These are phyloP conservation scores for Drosophila littoralis DNA, from an alignment of 1,140 invertebrate genomes.

Conservation along the genomic window DNA sequence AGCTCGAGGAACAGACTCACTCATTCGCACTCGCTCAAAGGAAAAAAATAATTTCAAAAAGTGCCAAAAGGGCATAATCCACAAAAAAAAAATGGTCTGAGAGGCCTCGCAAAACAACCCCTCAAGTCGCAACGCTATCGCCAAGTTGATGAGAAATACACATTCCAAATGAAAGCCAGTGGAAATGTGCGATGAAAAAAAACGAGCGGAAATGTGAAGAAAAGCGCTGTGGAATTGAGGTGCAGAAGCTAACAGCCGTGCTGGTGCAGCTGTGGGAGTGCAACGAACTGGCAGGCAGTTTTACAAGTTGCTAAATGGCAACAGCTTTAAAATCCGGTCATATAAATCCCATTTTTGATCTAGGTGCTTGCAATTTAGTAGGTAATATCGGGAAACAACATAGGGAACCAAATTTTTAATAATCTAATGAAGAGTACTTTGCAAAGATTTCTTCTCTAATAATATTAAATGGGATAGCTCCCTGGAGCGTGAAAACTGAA, in stretches of 20 bases:
- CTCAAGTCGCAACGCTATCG: slow-evolving; percentile 53
- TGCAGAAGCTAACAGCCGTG: slow-evolving; percentile 17
- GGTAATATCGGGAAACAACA: too few relatives aligned
- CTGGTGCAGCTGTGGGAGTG: slow-evolving; percentile 23
- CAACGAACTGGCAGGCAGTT: slow-evolving; percentile 61
- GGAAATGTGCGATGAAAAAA: slow-evolving; percentile 63
- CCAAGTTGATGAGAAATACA: slow-evolving; percentile 64
- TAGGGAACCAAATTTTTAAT: background rate
- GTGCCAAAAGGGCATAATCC: slow-evolving; percentile 80
- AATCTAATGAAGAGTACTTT: background rate
- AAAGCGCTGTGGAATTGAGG: slow-evolving; percentile 38
- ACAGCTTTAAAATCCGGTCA: slow-evolving; percentile 44
- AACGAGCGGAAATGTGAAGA: slow-evolving; percentile 71
- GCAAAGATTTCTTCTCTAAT: background rate
- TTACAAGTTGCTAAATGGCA: slow-evolving; percentile 58
- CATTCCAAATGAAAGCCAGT: slow-evolving; percentile 58
- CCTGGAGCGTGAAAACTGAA: background rate
- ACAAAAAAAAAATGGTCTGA: slow-evolving; percentile 61
- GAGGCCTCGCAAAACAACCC: slow-evolving; percentile 68
- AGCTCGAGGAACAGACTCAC: slow-evolving; percentile 4
- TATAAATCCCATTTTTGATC: slow-evolving; percentile 22
- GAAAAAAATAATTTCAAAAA: slow-evolving; percentile 76
- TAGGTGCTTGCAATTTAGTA: background rate
- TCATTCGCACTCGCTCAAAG: slow-evolving; percentile 38
- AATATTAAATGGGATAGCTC: background rate